Percentiles rank a stretch among this genome's conserved stretches.
Evolutionary conservation across 2,888 invertebrate genomes (phyloP).

Genomic region (Lypha dubia): DNA sequence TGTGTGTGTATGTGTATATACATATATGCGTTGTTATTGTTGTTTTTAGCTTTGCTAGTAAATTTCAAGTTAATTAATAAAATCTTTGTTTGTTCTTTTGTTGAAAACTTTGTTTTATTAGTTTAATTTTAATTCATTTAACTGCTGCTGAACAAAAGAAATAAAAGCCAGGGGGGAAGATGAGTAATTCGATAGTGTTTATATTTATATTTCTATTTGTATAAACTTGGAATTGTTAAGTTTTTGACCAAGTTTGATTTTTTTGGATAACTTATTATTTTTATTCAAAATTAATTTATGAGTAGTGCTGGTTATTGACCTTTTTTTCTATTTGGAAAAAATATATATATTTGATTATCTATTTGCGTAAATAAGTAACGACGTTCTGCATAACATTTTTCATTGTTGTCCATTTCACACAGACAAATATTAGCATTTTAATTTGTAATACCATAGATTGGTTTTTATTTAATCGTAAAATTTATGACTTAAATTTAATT

Average conservation of each 20-base stretch:
- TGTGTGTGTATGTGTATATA: not conserved
- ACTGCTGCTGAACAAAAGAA: conserved; percentile 18
- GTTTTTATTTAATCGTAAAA: conserved; percentile 6
- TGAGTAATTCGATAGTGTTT: not conserved
- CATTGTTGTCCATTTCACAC: conserved; percentile 3
- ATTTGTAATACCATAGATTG: conserved; percentile 14
- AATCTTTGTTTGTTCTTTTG: conserved; percentile 10
- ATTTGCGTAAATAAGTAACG: not conserved
- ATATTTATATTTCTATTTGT: not conserved
- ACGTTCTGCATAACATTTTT: not conserved
- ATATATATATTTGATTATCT: not conserved
- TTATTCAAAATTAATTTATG: not conserved
- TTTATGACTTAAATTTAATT: conserved; percentile 14
- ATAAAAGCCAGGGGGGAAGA: not conserved
- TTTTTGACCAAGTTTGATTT: not conserved
- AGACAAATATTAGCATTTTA: conserved; percentile 30
- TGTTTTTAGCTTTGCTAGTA: not conserved
- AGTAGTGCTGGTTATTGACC: conserved; percentile 27
- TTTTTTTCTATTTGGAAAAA: not conserved
- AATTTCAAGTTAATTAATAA: not conserved
- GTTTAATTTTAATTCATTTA: conserved; percentile 25
- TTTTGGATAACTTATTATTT: not conserved
- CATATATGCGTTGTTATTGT: not conserved
- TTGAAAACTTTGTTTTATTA: not conserved
- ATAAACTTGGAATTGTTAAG: not conserved